A percentile compares a stretch with the other conserved stretches of the same genome.
Conservation (phyloP, 2,888 invertebrate species). For the Schizaphis graminum region DNA sequence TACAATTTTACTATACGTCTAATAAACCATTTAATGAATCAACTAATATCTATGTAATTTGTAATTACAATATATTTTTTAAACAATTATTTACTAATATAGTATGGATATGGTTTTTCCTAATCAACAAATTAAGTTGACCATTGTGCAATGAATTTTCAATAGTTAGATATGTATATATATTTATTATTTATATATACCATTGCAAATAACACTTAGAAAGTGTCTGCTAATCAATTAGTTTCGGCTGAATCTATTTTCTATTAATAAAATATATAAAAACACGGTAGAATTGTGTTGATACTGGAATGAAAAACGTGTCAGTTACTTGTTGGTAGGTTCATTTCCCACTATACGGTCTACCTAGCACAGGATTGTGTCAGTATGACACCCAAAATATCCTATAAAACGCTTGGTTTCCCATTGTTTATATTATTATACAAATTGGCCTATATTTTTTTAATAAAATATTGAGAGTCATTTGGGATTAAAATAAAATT, state of each 20-base stretch:
- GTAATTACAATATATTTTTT: not conserved
- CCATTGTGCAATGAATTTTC: constrained; percentile 38
- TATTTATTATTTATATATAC: not conserved
- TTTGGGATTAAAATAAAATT: not conserved
- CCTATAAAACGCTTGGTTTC: constrained; percentile 38
- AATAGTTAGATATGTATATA: not conserved
- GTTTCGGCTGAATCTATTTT: constrained; percentile 63
- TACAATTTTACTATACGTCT: not conserved
- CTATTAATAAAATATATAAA: constrained; percentile 47
- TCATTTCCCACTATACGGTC: constrained; percentile 51
- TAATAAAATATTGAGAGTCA: not conserved
- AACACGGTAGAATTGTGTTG: constrained; percentile 50
- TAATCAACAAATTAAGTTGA: constrained; percentile 55
- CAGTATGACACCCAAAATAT: constrained; percentile 52
- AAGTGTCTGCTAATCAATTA: constrained; percentile 64
- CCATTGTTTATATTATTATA: not conserved
- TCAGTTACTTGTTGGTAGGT: not conserved
- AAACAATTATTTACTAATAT: not conserved
- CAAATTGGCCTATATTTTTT: constrained; percentile 24
- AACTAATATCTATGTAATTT: not conserved
- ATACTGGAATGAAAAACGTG: constrained; percentile 46
- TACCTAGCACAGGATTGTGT: constrained; percentile 54
- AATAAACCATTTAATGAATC: not conserved
- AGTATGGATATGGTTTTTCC: constrained; percentile 24
- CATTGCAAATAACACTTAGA: constrained; percentile 61